Conservation (phyloP, 2,797 vertebrate species). For the Artibeus jamaicensis region DNA sequence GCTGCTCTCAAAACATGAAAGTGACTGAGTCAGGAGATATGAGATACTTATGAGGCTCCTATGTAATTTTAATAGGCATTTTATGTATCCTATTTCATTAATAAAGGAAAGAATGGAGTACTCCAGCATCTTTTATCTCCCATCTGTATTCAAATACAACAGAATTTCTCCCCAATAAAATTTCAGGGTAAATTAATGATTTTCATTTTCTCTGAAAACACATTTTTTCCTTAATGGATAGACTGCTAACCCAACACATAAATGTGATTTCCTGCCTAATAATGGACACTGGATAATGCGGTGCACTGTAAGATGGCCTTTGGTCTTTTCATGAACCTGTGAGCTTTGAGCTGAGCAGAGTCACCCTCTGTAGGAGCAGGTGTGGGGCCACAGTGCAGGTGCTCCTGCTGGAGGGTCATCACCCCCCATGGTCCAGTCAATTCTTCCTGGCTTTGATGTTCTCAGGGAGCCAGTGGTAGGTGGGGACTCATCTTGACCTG, state of each 20-base stretch:
- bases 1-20: conserved; percentile 53
- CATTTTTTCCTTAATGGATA: conserved; percentile 53
- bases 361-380: not conserved
- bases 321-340: not conserved
- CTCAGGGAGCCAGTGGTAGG: not conserved
- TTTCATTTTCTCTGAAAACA: conserved; percentile 69
- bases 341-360: not conserved
- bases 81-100: conserved; percentile 70
- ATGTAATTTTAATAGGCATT: conserved; percentile 69
- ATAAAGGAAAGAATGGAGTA: conserved; percentile 58
- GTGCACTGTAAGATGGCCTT: not conserved
- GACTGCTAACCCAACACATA: conserved; percentile 51
- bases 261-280: conserved; percentile 47
- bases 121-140: conserved; percentile 66
- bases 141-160: conserved; percentile 63
- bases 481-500: not conserved
- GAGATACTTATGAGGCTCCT: conserved; percentile 57
- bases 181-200: conserved; percentile 70
- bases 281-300: not conserved
- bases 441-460: not conserved
- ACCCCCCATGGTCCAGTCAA: not conserved
- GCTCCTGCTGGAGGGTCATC: not conserved
- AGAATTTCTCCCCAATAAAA: conserved; percentile 61
- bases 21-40: conserved; percentile 58
- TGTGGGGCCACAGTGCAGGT: not conserved